Base-by-base conservation (phyloP, 1,140 invertebrate genomes). In the Homalodisca vitripennis region DNA sequence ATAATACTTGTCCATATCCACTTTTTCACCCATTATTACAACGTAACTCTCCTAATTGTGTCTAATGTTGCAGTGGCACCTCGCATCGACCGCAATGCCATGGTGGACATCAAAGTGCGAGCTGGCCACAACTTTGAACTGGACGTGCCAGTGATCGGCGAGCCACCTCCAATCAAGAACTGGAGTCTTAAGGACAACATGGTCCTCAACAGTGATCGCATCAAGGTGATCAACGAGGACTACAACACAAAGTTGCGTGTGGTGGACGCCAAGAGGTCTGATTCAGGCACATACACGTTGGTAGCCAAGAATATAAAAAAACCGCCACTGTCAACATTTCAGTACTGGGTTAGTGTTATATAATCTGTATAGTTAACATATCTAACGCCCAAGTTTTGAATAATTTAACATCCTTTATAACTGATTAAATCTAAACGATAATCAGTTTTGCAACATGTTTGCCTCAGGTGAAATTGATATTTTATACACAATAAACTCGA, bases 71-170 rank as follows among this genome's bases (percentile, higher is more conserved):
- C 87, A n/a, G n/a, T 90, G 76, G 81, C 94, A 53, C 97, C 97
- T 0, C 94, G 92, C 78, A 98, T 99, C 79, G 95, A 98, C 78
- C 87, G 92, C 31, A 95, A 95, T 79, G 92, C 93, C 71, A 90
- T 99, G 85, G 82, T 91, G 65, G 92, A 98, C 78, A 90, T 99
- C 73, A 96, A 95, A 76, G 88, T 97, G 62, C 88, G 90, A 72
- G 96, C 94, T 41, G 97, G 98, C 53, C 90, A 94, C 78, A 90
- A 92, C 78, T 95, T 98, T 79, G 92, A 97, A 77, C 90, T 98
- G 73, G 91, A 95, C 77, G 92, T 99, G 2, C 96, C 96, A 22
- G 95, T 98, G 31, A 89, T 84, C 73, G 98, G 96, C 32, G 94
- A 98, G 80, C 97, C 97, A 0, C 92, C 93, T 69, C 95, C 98